Evolutionary conservation across 2,888 invertebrate species (phyloP).

Genomic region (Pachycephus smyrnensis): DNA sequence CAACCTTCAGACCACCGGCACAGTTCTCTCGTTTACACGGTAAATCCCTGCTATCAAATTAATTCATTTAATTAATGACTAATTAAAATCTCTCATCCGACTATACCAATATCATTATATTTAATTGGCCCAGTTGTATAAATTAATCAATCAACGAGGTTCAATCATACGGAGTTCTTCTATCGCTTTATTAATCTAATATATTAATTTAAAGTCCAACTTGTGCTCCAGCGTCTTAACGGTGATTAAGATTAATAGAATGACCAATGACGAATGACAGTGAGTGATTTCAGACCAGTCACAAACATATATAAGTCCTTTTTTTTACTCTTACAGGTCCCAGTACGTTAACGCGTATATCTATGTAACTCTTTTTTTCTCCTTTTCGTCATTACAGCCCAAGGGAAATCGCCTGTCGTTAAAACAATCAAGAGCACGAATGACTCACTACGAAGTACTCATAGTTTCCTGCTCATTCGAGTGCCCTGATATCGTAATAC

Average conservation of each 20-base stretch:
- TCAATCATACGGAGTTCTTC: neutral
- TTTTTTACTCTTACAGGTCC: neutral
- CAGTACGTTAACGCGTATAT: neutral
- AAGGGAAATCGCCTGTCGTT: neutral
- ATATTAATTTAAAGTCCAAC: neutral
- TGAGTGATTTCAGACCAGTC: neutral
- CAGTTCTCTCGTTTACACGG: slow-evolving; percentile 69
- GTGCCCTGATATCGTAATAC: neutral
- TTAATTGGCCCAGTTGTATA: neutral
- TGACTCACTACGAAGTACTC: neutral
- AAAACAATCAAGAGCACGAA: slow-evolving; percentile 3
- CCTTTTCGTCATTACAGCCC: neutral
- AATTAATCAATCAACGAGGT: neutral
- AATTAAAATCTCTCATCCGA: neutral
- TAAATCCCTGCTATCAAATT: slow-evolving; percentile 49
- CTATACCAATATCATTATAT: neutral
- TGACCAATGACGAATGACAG: neutral
- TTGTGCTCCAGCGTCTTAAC: neutral
- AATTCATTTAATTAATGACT: neutral
- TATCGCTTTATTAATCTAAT: neutral
- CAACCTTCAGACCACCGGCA: slow-evolving; percentile 67
- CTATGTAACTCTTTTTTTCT: neutral
- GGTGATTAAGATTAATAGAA: neutral
- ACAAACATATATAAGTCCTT: neutral
- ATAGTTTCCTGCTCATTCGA: neutral